Percentiles rank a stretch among this genome's conserved stretches.
Evolutionary conservation across 2,113 vertebrate genomes (phyloP).

Genomic region (Tor tambroides): DNA sequence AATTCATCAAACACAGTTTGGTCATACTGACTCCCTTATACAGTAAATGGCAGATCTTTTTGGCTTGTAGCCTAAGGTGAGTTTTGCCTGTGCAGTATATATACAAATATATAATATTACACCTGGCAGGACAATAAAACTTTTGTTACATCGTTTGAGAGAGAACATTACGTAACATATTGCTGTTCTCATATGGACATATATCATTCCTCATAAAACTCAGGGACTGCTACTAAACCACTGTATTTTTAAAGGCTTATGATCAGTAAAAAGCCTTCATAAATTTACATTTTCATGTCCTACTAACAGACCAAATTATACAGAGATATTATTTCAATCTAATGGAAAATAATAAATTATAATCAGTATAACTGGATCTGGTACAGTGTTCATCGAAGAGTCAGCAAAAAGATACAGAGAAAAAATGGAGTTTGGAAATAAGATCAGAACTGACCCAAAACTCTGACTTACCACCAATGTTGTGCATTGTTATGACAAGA

Average conservation of each 20-base stretch:
- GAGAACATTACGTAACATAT: slow-evolving; percentile 18
- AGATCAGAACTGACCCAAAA: not conserved
- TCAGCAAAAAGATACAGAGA: not conserved
- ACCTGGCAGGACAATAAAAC: slow-evolving; percentile 13
- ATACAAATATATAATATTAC: slow-evolving; percentile 5
- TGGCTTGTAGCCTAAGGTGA: not conserved
- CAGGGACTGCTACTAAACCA: not conserved
- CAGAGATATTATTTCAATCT: not conserved
- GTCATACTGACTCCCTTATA: not conserved
- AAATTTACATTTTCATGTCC: not conserved
- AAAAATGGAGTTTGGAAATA: not conserved
- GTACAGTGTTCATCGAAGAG: not conserved
- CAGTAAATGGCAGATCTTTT: not conserved
- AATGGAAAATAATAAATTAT: not conserved
- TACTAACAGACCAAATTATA: not conserved
- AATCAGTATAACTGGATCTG: not conserved
- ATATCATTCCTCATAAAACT: not conserved
- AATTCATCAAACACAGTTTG: not conserved
- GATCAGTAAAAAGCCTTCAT: not conserved
- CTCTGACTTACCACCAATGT: slow-evolving; percentile 80
- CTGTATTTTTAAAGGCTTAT: not conserved
- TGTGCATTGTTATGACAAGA: slow-evolving; percentile 82
- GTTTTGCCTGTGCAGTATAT: not conserved
- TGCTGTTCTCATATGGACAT: not conserved
- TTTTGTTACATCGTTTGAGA: slow-evolving; percentile 5